phyloP scores from a whole-genome alignment of 2,888 invertebrate species.

The Tolmerus cingulatus region DNA sequence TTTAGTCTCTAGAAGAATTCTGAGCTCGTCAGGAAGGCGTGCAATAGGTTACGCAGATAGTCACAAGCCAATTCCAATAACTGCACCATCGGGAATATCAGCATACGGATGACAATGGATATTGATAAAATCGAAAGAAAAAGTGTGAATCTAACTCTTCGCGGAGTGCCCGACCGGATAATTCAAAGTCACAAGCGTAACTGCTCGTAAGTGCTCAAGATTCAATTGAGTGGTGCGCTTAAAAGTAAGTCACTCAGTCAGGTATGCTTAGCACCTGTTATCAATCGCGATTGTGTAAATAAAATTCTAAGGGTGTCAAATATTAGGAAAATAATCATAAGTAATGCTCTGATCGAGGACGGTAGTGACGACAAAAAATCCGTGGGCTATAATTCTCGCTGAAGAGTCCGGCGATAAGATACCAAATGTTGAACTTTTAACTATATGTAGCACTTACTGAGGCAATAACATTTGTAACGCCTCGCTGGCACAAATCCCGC shows the following conservation, averaged over 20 bases:
- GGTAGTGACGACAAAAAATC: neutral
- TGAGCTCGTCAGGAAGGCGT: slow-evolving; percentile 48
- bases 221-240: neutral
- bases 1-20: slow-evolving; percentile 47
- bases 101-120: neutral
- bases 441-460: neutral
- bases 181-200: slow-evolving; percentile 31
- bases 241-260: slow-evolving; percentile 7
- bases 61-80: slow-evolving; percentile 31
- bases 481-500: neutral
- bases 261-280: slow-evolving; percentile 27
- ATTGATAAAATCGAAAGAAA: neutral
- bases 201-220: slow-evolving; percentile 6
- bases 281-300: neutral
- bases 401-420: neutral
- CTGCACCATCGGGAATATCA: slow-evolving; percentile 36
- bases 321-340: neutral
- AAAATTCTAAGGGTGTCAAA: slow-evolving; percentile 7
- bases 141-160: neutral
- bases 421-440: neutral
- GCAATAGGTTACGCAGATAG: slow-evolving; percentile 37
- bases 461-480: neutral
- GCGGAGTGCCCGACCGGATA: slow-evolving; percentile 23
- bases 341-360: neutral
- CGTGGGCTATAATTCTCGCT: neutral